Evolutionary conservation across 2,797 vertebrate species (phyloP).

Genomic region (Megalops cyprinoides): DNA sequence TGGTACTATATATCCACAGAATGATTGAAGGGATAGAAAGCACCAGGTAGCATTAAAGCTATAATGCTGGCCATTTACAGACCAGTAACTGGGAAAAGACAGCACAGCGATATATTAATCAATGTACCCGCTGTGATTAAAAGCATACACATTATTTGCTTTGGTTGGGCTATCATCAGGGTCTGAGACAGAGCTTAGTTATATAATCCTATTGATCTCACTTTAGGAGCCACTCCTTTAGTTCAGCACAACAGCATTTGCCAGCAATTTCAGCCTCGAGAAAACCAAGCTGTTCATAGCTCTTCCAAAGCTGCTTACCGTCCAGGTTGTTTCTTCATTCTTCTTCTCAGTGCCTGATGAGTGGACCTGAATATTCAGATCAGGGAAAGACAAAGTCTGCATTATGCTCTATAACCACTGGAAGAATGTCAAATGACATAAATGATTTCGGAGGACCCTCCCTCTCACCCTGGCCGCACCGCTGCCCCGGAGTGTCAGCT

Average conservation of each 20-base stretch:
- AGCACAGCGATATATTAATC: background rate
- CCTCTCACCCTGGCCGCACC: conserved; percentile 38
- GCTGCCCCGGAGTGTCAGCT: conserved; percentile 27
- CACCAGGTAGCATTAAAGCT: no score
- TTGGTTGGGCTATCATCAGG: background rate
- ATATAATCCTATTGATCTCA: background rate
- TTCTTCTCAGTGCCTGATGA: conserved; percentile 46
- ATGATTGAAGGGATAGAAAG: no score
- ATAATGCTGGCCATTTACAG: no score
- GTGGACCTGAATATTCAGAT: conserved; percentile 47
- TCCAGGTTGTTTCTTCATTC: conserved; percentile 62
- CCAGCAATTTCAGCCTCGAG: background rate
- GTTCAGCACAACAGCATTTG: background rate
- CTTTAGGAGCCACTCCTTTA: background rate
- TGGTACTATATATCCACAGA: no score
- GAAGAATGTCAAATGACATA: background rate
- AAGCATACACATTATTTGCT: no score
- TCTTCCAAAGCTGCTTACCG: conserved; percentile 49
- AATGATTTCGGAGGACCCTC: conserved; percentile 20
- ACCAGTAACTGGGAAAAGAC: no score
- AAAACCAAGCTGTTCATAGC: background rate
- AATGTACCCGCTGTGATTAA: background rate
- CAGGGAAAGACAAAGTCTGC: conserved; percentile 3
- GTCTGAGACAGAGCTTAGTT: background rate
- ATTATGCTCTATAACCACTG: background rate